A percentile compares a stretch with the other conserved stretches of the same genome.
Conservation (phyloP, 2,888 invertebrate genomes). For the Hyposoter didymator region DNA sequence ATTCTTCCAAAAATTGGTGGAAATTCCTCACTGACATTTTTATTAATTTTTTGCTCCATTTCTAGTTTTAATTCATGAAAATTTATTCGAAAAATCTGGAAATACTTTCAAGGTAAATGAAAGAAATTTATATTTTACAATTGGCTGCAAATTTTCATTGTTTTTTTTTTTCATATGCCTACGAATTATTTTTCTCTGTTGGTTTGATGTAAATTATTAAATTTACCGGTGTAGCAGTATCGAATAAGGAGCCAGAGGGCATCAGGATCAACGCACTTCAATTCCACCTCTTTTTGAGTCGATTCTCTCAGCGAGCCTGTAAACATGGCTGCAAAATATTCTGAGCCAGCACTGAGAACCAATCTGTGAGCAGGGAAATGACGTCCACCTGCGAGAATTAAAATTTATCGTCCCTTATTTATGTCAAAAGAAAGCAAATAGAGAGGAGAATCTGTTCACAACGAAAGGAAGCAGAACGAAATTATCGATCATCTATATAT, state of each 20-base stretch:
- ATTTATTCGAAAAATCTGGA: neutral
- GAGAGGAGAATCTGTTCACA: neutral
- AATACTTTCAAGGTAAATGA: neutral
- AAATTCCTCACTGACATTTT: too few species aligned
- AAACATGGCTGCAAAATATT: slow-evolving; percentile 98
- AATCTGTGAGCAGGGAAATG: slow-evolving; percentile 93
- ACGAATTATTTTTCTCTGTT: neutral
- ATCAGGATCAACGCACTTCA: slow-evolving; percentile 94
- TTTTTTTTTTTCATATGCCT: neutral
- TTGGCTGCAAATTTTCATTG: neutral
- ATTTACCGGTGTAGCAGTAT: slow-evolving; percentile 95
- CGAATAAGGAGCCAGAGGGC: slow-evolving; percentile 93
- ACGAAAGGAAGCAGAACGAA: neutral
- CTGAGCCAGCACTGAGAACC: slow-evolving; percentile 95
- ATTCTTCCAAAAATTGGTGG: too few species aligned
- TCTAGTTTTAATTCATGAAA: too few species aligned
- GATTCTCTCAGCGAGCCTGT: slow-evolving; percentile 94
- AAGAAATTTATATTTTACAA: neutral
- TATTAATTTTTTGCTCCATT: too few species aligned
- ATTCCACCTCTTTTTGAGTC: slow-evolving; percentile 92
- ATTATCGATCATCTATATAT: too few species aligned
- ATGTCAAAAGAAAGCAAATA: neutral
- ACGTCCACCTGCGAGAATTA: slow-evolving; percentile 80
- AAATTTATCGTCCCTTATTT: slow-evolving; percentile 13
- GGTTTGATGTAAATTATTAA: slow-evolving; percentile 75